Evolutionary conservation across 37 sponge, comb jelly and placozoan genomes (phyloP).

Genomic region (Eunapius fragilis): DNA sequence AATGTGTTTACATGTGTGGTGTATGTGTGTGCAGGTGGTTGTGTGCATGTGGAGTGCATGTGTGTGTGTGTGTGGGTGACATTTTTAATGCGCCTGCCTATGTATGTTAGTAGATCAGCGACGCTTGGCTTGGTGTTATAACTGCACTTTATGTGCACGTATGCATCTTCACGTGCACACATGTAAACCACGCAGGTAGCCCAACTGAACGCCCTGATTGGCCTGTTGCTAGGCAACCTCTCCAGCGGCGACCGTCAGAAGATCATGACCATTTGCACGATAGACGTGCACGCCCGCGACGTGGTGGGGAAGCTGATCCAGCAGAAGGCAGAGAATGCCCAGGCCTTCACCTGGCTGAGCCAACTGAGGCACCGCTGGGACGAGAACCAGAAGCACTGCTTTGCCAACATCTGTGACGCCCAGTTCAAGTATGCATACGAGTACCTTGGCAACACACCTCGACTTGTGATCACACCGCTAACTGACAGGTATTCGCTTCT

Average conservation of each 20-base stretch:
- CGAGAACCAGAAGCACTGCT: slow-evolving; percentile 90
- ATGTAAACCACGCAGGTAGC: slow-evolving; percentile 30
- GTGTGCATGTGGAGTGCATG: too few species aligned
- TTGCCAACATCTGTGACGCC: slow-evolving; percentile 99
- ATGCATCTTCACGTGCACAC: too few species aligned
- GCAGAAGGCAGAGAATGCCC: slow-evolving; percentile 97
- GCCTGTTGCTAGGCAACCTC: slow-evolving; percentile 90
- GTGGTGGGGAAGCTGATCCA: slow-evolving; percentile 94
- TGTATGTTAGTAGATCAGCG: too few species aligned
- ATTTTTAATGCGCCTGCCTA: too few species aligned
- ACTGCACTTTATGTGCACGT: too few species aligned
- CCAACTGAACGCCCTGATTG: slow-evolving; percentile 92
- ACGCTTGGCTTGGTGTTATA: too few species aligned
- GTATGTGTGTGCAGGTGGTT: too few species aligned
- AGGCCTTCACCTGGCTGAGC: slow-evolving; percentile 96
- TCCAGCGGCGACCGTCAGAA: slow-evolving; percentile 93
- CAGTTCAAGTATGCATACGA: slow-evolving; percentile 96
- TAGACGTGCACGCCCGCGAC: slow-evolving; percentile 98
- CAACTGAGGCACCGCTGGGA: slow-evolving; percentile 96
- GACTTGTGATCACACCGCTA: slow-evolving; percentile 98
- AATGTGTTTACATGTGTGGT: too few species aligned
- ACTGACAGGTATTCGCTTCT: slow-evolving; percentile 78
- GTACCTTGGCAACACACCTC: slow-evolving; percentile 97
- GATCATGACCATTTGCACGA: slow-evolving; percentile 99
- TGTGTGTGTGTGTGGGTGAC: too few species aligned